Conservation (phyloP, 1,140 invertebrate genomes). For the Diprion similis region DNA sequence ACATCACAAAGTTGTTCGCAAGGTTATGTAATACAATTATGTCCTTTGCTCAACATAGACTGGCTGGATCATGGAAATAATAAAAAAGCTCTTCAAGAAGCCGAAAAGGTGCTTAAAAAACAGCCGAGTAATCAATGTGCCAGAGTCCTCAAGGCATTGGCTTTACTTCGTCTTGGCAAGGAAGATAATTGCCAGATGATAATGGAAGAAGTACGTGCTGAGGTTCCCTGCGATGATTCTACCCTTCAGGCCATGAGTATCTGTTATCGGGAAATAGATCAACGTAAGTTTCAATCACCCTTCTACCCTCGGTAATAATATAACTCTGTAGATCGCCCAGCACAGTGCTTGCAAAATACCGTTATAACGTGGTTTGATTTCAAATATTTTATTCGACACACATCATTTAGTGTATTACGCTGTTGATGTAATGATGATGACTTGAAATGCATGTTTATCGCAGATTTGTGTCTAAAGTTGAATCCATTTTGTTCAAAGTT, state of each 20-base stretch:
- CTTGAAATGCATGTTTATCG: no score
- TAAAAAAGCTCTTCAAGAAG: conserved; percentile 97
- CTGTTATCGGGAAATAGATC: conserved; percentile 90
- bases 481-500: no score
- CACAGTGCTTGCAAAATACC: no score
- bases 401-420: no score
- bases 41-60: conserved; percentile 70
- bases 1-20: background rate
- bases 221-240: conserved; percentile 87
- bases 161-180: conserved; percentile 85
- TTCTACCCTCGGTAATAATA: no score
- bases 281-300: conserved; percentile 69
- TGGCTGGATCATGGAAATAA: conserved; percentile 95
- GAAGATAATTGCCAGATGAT: conserved; percentile 78
- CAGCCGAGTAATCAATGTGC: conserved; percentile 88
- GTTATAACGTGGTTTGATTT: no score
- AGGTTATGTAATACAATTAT: conserved; percentile 56
- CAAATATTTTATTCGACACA: no score
- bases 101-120: conserved; percentile 94
- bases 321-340: no score
- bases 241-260: conserved; percentile 97
- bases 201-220: conserved; percentile 79
- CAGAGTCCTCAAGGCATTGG: conserved; percentile 89
- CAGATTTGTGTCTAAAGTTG: no score
- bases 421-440: no score